Evolutionary conservation across 2,113 vertebrate genomes (phyloP), one percentile per base, ranked within the genome.

Genomic region (Aepyceros melampus): DNA sequence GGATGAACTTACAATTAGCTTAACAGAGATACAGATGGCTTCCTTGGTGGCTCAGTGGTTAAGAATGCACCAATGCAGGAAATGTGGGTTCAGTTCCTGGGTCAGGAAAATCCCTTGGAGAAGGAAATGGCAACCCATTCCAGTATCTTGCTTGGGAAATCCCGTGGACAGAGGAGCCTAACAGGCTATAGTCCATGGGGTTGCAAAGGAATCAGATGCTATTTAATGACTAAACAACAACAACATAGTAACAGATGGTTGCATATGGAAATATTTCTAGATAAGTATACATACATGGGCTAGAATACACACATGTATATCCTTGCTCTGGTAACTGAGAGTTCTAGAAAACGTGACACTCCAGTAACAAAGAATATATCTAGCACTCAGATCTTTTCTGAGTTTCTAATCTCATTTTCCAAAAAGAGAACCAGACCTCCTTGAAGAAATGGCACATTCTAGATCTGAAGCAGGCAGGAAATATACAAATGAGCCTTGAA

Each of bases 171-270:
- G 67, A 71, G 19, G n/a, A 71, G 19, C n/a, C 19, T 71, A n/a
- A 71, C 0, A 0, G 67, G 5, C 19, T 71, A 40, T 71, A 40
- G n/a, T 23, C 10, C n/a, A 40, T 40, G 2, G n/a, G 19, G 67
- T 23, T 40, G 67, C 67, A 40, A 71, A 71, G 3, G 19, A 40
- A 40, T 71, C n/a, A 71, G 19, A 71, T 5, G 12, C 0, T 0
- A 40, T 9, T 23, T 71, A 40, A 36, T 40, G 67, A 40, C n/a
- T 71, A 40, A 21, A 40, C 19, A 40, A 71, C 64, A 67, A 17
- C 5, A 71, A 53, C 14, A 79, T 17, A 67, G 56, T 76, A 27
- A 53, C 15, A 82, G 12, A 67, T 16, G 7, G 1, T 36, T 64
- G 45, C 8, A 64, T 47, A 55, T 43, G 56, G 23, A 92, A 89